Conservation (phyloP, 2,888 invertebrate species). For the Camponotus fellah region DNA sequence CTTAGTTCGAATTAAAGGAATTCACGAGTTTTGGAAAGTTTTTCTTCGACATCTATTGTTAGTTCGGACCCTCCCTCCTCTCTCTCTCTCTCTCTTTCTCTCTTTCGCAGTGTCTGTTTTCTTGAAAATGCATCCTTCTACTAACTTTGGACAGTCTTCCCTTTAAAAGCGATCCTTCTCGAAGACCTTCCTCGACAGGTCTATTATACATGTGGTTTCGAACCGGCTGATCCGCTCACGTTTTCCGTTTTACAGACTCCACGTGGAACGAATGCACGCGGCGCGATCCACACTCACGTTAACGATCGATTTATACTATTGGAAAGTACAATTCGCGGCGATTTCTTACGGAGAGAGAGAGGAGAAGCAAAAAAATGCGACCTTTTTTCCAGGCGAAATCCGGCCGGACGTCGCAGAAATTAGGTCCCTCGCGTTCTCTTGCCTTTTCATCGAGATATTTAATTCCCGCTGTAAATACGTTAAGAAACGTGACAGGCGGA, state of each 20-base stretch:
- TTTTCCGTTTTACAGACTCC: slow-evolving; percentile 23
- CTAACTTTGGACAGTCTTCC: slow-evolving; percentile 43
- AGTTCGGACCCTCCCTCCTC: neutral
- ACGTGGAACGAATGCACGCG: slow-evolving; percentile 36
- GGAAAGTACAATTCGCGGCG: slow-evolving; percentile 13
- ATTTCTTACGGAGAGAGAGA: neutral
- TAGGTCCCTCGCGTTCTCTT: slow-evolving; percentile 29
- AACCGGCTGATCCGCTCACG: slow-evolving; percentile 22
- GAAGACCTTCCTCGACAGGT: slow-evolving; percentile 63
- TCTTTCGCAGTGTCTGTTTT: slow-evolving; percentile 29
- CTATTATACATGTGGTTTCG: neutral
- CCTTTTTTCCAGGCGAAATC: neutral
- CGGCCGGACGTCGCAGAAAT: slow-evolving; percentile 51
- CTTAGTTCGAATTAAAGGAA: neutral
- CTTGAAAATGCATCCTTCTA: slow-evolving; percentile 60
- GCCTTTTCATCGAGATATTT: slow-evolving; percentile 9
- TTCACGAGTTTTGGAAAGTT: slow-evolving; percentile 12
- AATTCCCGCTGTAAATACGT: neutral
- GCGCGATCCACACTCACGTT: neutral
- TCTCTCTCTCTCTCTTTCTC: too few species aligned
- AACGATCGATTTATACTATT: slow-evolving; percentile 25
- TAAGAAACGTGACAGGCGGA: neutral
- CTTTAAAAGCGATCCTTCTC: slow-evolving; percentile 72
- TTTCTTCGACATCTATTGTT: neutral
- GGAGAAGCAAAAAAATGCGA: neutral